phyloP scores from a whole-genome alignment of 2,888 invertebrate species.

The Standfussiana lucernea region DNA sequence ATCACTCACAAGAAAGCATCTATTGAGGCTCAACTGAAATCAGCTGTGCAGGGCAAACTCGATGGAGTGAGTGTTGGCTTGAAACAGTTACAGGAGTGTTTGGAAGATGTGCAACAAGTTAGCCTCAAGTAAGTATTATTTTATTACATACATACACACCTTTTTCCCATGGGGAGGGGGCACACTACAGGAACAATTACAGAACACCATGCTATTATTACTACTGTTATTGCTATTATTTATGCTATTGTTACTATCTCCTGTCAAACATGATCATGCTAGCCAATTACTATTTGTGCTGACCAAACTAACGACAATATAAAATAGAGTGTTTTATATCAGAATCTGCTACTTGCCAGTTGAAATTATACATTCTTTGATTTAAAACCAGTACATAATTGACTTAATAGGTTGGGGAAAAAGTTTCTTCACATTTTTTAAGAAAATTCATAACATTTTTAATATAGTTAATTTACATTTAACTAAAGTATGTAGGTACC shows the following conservation, averaged over 20 bases:
- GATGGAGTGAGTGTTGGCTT: slow-evolving; percentile 99
- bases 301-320: not conserved
- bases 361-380: not conserved
- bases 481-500: too few relatives aligned
- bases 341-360: not conserved
- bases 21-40: slow-evolving; percentile 98
- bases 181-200: not conserved
- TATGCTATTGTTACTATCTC: not conserved
- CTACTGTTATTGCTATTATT: too few relatives aligned
- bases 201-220: not conserved
- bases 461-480: too few relatives aligned
- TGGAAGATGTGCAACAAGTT: slow-evolving; percentile 95
- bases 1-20: slow-evolving; percentile 95
- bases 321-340: not conserved
- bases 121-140: slow-evolving; percentile 84
- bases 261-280: not conserved
- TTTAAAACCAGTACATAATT: not conserved
- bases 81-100: slow-evolving; percentile 96
- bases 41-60: slow-evolving; percentile 99
- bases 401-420: too few relatives aligned
- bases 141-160: not conserved
- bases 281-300: not conserved
- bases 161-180: not conserved
- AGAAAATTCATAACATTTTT: too few relatives aligned
- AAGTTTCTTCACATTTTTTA: too few relatives aligned